Evolutionary conservation across 1,140 invertebrate genomes (phyloP).

Genomic region (Eulimnadia texana): DNA sequence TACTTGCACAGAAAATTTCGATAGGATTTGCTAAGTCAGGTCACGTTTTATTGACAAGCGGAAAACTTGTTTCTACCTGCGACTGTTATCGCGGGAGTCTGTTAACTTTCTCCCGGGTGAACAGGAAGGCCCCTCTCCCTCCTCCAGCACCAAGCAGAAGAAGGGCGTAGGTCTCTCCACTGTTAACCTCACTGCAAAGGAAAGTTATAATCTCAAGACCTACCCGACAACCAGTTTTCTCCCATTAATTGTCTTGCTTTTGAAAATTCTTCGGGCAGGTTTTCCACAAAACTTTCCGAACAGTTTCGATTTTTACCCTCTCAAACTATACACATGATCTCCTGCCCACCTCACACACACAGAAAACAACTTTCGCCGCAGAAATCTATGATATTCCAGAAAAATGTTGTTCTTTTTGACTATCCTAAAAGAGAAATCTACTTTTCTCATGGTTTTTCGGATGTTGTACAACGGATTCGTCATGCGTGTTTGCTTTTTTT

Average conservation of each 20-base stretch:
- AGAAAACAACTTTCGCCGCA: too few species aligned
- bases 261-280: too few species aligned
- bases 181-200: not conserved
- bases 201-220: not conserved
- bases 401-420: too few species aligned
- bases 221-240: not conserved
- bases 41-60: not conserved
- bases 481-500: not conserved
- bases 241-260: not conserved
- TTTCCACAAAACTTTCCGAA: not conserved
- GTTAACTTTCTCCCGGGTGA: not conserved
- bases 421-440: too few species aligned
- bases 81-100: not conserved
- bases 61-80: not conserved
- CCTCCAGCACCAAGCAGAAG: not conserved
- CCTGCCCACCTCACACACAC: too few species aligned
- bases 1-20: too few species aligned
- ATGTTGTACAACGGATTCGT: too few species aligned
- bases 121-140: not conserved
- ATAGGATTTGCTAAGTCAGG: too few species aligned
- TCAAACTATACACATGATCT: too few species aligned
- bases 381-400: too few species aligned
- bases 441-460: too few species aligned
- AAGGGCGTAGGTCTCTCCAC: not conserved
- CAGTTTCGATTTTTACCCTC: not conserved